A percentile compares a stretch with the other conserved stretches of the same genome.
These are phyloP conservation scores for Dicrurus megarhynchus DNA, from an alignment of 2,113 vertebrate genomes.

Conservation along the genomic window DNA sequence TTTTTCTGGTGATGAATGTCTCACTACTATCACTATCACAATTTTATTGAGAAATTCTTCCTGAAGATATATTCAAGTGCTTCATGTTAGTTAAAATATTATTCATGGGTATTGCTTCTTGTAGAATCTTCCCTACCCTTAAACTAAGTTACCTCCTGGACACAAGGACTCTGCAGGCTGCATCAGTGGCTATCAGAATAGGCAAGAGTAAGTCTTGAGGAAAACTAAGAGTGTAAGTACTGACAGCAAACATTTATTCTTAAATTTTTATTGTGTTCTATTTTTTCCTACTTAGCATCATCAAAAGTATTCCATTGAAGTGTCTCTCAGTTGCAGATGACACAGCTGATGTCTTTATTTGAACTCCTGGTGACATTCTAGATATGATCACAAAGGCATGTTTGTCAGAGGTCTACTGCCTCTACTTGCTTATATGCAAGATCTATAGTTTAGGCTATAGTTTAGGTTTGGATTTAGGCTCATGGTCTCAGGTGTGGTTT, in stretches of 20 bases:
- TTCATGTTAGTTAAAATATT: background rate
- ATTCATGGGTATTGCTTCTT: background rate
- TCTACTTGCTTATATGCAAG: background rate
- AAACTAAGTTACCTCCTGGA: background rate
- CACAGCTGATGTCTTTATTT: background rate
- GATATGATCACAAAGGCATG: background rate
- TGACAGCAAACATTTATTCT: background rate
- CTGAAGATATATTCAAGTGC: background rate
- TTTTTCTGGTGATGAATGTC: background rate
- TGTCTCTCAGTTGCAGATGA: background rate
- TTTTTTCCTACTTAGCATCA: background rate
- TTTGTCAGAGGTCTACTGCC: background rate
- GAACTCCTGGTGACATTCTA: background rate
- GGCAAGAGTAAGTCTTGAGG: background rate
- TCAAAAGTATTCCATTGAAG: background rate
- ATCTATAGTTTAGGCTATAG: background rate
- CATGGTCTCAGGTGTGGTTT: background rate
- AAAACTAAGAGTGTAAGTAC: background rate
- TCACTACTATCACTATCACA: background rate
- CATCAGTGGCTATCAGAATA: background rate
- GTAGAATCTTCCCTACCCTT: background rate
- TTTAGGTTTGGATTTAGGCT: background rate
- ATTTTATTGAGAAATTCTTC: background rate
- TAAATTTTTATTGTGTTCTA: background rate
- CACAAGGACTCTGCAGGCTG: background rate